A percentile compares a stretch with the other conserved stretches of the same genome.
phyloP scores from a whole-genome alignment of 2,888 invertebrate species.

The Liopterus haemorrhoidalis region DNA sequence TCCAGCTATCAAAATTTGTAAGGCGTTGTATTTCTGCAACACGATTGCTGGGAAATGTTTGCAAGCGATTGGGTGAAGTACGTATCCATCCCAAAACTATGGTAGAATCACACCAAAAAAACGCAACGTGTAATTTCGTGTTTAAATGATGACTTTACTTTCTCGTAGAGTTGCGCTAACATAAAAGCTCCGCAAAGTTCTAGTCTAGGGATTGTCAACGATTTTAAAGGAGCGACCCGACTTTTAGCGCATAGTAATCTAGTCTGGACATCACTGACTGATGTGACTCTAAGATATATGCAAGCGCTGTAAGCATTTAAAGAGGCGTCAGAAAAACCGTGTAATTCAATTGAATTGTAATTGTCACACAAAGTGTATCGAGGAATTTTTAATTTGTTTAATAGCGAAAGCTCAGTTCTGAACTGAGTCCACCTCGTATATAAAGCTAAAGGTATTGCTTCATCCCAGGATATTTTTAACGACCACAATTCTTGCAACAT shows the following conservation, averaged over 20 bases:
- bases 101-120: conserved; percentile 2
- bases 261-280: neutral
- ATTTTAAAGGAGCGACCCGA: conserved; percentile 4
- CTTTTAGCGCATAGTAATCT: conserved; percentile 3
- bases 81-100: conserved; percentile 8
- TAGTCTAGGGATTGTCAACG: neutral
- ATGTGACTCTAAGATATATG: no score
- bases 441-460: no score
- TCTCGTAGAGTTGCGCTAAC: neutral
- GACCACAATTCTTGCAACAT: no score
- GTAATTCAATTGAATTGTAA: no score
- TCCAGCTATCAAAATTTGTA: no score
- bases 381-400: no score
- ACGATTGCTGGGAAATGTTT: conserved; percentile 3
- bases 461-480: no score
- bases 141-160: neutral
- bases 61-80: conserved; percentile 2
- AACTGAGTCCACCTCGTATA: no score
- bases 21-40: neutral
- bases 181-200: conserved; percentile 7
- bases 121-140: neutral
- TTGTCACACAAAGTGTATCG: no score
- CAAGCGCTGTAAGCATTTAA: no score
- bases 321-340: no score
- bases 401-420: no score